Evolutionary conservation across 1,140 invertebrate species (phyloP), one percentile per base, ranked within the genome.

Genomic region (Goniozus legneri): DNA sequence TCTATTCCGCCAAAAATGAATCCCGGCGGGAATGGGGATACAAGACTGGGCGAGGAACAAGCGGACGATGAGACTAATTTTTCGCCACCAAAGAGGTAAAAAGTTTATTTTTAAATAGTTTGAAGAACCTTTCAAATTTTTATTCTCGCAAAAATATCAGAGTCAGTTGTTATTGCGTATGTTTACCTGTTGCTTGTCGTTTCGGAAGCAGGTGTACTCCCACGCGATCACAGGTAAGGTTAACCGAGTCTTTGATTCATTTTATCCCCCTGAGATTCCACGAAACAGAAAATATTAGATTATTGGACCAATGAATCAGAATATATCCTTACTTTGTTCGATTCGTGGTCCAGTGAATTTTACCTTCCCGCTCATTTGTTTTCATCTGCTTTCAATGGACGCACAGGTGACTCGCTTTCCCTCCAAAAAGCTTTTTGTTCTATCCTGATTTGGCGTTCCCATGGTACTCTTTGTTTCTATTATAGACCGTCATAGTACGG

Each of bases 1-100:
- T 20, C 21, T 49, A 50, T 59, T 52, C 47, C 52, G 53, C 46
- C 51, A 56, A 56, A 60, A 48, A 65, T 62, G 58, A 62, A 60
- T 60, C 47, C 56, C 31, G 54, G 39, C 34, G 37, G 47, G 45
- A 42, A 34, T 20, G 53, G 55, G 12, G 35, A 48, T 20, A 46
- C 46, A 21, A 42, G 50, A n/a, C n/a, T 54, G 1, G 15, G 15
- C 15, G 36, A 57, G 7, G 44, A 56, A 8, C 18, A 27, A 27
- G 15, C 42, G 0, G 47, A 54, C 7, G 47, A 52, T 50, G 43
- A 50, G 3, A 40, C 44, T 13, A 56, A 62, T 43, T 50, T 50
- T 7, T 60, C 56, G 2, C 45, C 56, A 2, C 50, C 58, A 0
- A 36, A 60, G 30, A 65, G 59, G 62, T 65, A 34, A 62, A 31